Evolutionary conservation across 2,797 vertebrate species (phyloP).

Genomic region (Halcyon leucocephala): DNA sequence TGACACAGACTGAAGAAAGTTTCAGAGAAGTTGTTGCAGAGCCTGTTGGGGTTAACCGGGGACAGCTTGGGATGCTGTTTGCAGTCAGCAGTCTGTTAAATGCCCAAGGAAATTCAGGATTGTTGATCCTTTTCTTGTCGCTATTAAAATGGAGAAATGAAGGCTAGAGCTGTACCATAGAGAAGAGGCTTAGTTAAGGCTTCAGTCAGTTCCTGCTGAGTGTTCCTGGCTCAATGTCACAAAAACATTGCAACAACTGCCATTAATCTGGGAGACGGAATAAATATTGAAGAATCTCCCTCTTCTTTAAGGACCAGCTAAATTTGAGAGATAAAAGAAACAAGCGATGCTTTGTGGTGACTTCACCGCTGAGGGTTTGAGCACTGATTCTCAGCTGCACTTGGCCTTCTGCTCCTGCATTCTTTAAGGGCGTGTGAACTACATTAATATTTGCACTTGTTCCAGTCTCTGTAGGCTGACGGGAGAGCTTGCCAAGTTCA

Average conservation of each 20-base stretch:
- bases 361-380: neutral
- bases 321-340: neutral
- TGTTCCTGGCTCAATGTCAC: neutral
- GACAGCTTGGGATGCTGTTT: neutral
- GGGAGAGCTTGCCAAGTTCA: neutral
- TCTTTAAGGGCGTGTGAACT: neutral
- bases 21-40: neutral
- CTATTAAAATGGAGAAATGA: neutral
- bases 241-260: neutral
- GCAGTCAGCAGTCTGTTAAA: neutral
- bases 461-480: neutral
- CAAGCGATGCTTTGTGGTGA: neutral
- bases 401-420: neutral
- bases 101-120: neutral
- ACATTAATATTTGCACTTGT: neutral
- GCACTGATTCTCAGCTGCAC: neutral
- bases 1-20: neutral
- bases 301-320: neutral
- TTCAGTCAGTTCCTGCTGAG: neutral
- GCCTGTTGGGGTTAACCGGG: neutral
- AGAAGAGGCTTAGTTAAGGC: neutral
- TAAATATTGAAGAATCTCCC: neutral
- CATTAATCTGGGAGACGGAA: neutral
- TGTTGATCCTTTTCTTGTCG: neutral
- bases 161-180: neutral